phyloP scores from a whole-genome alignment of 2,113 vertebrate genomes.

The Hepsetus odoe region DNA sequence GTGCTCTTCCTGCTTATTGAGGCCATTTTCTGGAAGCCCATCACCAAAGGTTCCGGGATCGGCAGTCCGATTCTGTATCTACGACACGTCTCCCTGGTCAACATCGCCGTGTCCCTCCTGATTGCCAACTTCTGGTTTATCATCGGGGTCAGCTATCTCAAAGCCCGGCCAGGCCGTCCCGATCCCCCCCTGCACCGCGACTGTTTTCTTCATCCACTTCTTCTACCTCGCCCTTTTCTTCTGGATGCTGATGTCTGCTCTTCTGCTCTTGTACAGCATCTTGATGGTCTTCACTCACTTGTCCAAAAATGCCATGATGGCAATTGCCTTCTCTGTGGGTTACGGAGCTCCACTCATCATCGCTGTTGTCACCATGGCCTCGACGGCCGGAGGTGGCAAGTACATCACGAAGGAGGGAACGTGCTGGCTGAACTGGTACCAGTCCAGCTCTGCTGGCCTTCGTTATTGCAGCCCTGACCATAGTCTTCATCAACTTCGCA shows the following conservation, averaged over 20 bases:
- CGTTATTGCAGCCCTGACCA: slow-evolving; percentile 69
- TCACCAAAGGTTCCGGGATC: slow-evolving; percentile 66
- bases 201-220: too few species aligned
- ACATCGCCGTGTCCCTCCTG: slow-evolving; percentile 71
- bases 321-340: slow-evolving; percentile 75
- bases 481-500: slow-evolving; percentile 70
- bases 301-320: slow-evolving; percentile 76
- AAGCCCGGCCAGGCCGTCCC: too few species aligned
- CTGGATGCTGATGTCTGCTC: slow-evolving; percentile 87
- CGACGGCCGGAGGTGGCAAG: slow-evolving; percentile 69
- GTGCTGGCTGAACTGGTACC: slow-evolving; percentile 87
- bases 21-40: slow-evolving; percentile 66
- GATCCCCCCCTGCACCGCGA: slow-evolving; percentile 71
- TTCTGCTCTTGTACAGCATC: slow-evolving; percentile 83
- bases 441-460: slow-evolving; percentile 75
- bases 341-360: slow-evolving; percentile 85
- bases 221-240: slow-evolving; percentile 89
- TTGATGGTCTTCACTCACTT: slow-evolving; percentile 80
- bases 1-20: slow-evolving; percentile 70
- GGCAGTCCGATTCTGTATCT: slow-evolving; percentile 64
- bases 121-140: slow-evolving; percentile 75
- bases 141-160: slow-evolving; percentile 1
- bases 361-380: slow-evolving; percentile 77
- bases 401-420: slow-evolving; percentile 68
- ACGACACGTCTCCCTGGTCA: slow-evolving; percentile 76